phyloP scores from a whole-genome alignment of 2,888 invertebrate genomes.

The Cephus runcator region DNA sequence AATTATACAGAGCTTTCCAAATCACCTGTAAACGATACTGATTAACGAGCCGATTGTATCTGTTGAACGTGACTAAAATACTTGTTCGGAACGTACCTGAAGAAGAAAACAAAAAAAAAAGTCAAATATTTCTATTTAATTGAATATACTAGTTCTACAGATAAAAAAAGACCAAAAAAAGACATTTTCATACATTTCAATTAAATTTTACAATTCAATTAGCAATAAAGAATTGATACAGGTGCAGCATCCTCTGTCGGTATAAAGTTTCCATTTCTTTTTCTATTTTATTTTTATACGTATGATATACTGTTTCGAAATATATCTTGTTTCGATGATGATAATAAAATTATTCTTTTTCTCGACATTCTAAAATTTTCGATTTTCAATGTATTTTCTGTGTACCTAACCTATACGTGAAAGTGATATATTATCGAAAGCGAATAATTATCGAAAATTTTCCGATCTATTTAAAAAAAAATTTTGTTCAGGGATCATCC shows the following conservation, averaged over 20 bases:
- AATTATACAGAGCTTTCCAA: neutral
- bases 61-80: neutral
- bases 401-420: neutral
- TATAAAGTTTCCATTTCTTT: neutral
- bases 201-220: neutral
- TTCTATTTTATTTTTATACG: neutral
- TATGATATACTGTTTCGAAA: neutral
- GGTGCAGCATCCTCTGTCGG: neutral
- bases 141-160: neutral
- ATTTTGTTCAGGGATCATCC: neutral
- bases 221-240: neutral
- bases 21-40: neutral
- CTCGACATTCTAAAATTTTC: neutral
- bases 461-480: neutral
- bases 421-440: neutral
- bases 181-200: neutral
- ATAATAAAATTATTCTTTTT: neutral
- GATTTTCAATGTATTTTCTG: neutral
- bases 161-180: neutral
- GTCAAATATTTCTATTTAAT: neutral
- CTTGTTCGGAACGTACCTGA: neutral
- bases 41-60: neutral
- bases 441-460: neutral
- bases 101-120: neutral
- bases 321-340: neutral